These are phyloP conservation scores for Notothenia rossii DNA, from an alignment of 2,113 vertebrate genomes.

Conservation along the genomic window DNA sequence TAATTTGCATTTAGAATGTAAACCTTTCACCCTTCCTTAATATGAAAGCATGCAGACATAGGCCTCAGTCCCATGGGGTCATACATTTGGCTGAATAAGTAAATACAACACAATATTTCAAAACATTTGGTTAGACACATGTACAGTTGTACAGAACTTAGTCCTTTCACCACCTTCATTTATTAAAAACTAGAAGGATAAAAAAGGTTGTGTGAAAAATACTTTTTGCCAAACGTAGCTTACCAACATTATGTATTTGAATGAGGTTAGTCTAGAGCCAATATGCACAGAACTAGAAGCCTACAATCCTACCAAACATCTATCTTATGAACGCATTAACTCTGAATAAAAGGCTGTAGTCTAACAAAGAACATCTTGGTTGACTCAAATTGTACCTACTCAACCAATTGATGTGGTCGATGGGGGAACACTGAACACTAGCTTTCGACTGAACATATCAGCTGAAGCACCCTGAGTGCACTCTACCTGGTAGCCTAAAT, in stretches of 20 bases:
- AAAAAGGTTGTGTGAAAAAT: background rate
- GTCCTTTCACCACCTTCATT: background rate
- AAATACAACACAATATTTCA: background rate
- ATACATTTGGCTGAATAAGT: background rate
- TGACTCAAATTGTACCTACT: background rate
- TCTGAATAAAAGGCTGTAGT: background rate
- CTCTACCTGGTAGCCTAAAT: background rate
- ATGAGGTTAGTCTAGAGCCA: background rate
- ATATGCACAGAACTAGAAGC: background rate
- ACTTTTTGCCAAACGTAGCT: background rate
- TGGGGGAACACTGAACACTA: background rate
- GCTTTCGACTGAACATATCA: background rate
- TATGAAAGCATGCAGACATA: background rate
- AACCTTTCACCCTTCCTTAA: background rate
- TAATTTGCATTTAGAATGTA: constrained; percentile 25
- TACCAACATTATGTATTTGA: background rate
- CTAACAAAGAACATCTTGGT: background rate
- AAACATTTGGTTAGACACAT: background rate
- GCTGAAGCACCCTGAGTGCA: background rate
- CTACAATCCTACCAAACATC: background rate
- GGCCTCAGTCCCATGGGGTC: background rate
- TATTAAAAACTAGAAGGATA: background rate
- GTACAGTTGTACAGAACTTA: background rate
- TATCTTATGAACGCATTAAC: background rate
- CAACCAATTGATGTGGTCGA: background rate